phyloP scores from a whole-genome alignment of 2,797 vertebrate species.

The Diplodus sargus region DNA sequence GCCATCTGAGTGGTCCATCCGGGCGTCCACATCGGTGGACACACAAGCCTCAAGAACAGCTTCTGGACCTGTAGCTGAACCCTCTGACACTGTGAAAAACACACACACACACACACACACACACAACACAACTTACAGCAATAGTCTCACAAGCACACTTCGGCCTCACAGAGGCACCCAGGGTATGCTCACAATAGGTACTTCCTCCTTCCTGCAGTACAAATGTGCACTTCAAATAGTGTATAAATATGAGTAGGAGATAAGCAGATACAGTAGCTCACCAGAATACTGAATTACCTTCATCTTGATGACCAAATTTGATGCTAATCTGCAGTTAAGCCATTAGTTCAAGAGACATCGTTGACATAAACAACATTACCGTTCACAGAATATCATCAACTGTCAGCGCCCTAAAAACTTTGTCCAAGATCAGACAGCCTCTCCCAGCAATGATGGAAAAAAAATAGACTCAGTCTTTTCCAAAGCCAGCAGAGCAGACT shows the following conservation, averaged over 20 bases:
- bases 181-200: neutral
- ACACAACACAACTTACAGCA: neutral
- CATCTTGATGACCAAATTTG: neutral
- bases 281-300: neutral
- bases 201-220: neutral
- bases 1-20: conserved; percentile 52
- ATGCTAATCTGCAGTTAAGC: neutral
- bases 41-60: conserved; percentile 15
- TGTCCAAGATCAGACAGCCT: conserved; percentile 23
- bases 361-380: conserved; percentile 12
- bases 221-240: neutral
- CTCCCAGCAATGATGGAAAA: conserved; percentile 16
- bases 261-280: neutral
- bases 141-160: neutral
- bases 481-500: conserved; percentile 52
- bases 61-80: conserved; percentile 40
- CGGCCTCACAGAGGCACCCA: neutral
- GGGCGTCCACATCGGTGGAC: conserved; percentile 22
- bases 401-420: conserved; percentile 26
- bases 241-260: neutral
- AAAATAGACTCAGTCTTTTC: conserved; percentile 39
- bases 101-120: conserved; percentile 21
- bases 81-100: conserved; percentile 26
- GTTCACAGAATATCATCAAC: neutral
- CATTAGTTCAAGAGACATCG: conserved; percentile 10